Conservation (phyloP, 2,797 vertebrate genomes). For the Rhinoraja longicauda region DNA sequence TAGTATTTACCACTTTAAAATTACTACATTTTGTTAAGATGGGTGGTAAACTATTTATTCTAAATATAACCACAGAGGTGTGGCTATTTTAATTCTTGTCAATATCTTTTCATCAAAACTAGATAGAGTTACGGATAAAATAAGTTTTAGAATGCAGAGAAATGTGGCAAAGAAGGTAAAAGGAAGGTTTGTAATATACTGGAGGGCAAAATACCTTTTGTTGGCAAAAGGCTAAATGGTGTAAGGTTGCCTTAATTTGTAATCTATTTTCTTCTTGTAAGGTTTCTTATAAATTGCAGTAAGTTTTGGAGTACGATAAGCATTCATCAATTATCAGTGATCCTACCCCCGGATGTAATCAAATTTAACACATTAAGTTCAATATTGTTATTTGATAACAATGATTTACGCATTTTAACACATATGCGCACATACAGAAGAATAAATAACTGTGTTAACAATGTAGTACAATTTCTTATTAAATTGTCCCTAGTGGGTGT, state of each 20-base stretch:
- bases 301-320: not conserved
- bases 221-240: too few species aligned
- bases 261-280: not conserved
- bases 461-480: not conserved
- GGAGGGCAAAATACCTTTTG: too few species aligned
- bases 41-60: not conserved
- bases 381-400: not conserved
- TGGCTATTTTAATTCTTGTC: too few species aligned
- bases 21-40: not conserved
- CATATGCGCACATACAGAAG: not conserved
- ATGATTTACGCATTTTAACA: not conserved
- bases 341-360: not conserved
- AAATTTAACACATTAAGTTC: not conserved
- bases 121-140: too few species aligned
- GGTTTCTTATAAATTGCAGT: not conserved
- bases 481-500: too few species aligned
- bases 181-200: too few species aligned
- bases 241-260: not conserved
- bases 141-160: too few species aligned
- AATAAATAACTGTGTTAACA: not conserved
- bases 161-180: too few species aligned
- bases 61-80: too few species aligned
- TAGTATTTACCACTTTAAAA: not conserved
- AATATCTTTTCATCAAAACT: too few species aligned
- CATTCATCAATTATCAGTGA: not conserved